Conservation (phyloP, 2,113 vertebrate genomes). For the Craseonycteris thonglongyai region DNA sequence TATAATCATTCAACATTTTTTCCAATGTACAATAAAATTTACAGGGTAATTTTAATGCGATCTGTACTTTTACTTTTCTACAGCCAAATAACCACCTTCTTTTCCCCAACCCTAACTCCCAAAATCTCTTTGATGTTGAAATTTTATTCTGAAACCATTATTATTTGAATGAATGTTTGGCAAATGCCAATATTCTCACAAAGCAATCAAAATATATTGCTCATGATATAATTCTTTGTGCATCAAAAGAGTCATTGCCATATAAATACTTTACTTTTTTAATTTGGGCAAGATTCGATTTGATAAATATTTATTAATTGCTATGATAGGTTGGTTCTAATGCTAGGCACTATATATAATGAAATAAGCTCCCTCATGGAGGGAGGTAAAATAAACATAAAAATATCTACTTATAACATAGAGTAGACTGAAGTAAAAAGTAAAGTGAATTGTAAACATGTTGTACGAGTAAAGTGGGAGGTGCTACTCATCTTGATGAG, state of each 20-base stretch:
- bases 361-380: neutral
- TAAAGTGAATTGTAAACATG: neutral
- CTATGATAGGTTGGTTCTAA: neutral
- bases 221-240: neutral
- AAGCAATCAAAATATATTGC: neutral
- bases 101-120: neutral
- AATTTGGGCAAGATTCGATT: neutral
- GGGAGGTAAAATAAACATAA: neutral
- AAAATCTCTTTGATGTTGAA: neutral
- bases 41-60: neutral
- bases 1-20: constrained; percentile 30
- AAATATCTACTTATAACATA: neutral
- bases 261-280: neutral
- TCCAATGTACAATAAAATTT: constrained; percentile 44
- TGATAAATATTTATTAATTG: neutral
- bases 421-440: neutral
- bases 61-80: constrained; percentile 13
- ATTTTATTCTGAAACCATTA: neutral
- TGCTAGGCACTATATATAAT: neutral
- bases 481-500: neutral
- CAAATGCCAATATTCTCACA: neutral
- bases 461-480: neutral
- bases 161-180: neutral
- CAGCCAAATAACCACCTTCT: neutral
- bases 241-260: neutral